Evolutionary conservation across 2,797 vertebrate species (phyloP).

Genomic region (Melopsittacus undulatus): DNA sequence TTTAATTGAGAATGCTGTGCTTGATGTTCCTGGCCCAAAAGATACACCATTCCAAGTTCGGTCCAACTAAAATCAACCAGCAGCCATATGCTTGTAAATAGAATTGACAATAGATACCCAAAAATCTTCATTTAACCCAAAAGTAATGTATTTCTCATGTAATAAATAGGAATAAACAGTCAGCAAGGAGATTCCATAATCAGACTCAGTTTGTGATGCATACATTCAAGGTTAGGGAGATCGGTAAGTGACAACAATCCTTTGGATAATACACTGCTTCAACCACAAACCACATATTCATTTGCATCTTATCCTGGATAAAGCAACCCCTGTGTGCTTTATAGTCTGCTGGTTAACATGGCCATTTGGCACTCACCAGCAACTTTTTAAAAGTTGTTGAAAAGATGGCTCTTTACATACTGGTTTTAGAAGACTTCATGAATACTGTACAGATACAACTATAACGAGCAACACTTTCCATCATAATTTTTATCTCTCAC

Average conservation of each 20-base stretch:
- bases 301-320: background rate
- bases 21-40: background rate
- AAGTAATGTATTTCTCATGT: background rate
- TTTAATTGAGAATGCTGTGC: background rate
- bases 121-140: background rate
- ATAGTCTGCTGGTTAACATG: background rate
- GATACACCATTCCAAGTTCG: background rate
- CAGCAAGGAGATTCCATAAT: background rate
- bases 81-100: background rate
- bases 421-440: background rate
- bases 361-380: background rate
- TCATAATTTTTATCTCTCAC: background rate
- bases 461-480: background rate
- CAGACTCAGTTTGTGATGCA: background rate
- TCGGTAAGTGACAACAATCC: background rate
- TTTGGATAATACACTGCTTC: background rate
- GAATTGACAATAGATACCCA: background rate
- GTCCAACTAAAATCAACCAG: background rate
- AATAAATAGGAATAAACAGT: background rate
- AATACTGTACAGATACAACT: background rate
- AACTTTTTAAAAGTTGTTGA: background rate
- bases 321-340: background rate
- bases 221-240: background rate
- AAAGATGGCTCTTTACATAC: background rate
- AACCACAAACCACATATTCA: rapidly evolving